Evolutionary conservation across 1,140 invertebrate genomes (phyloP), one percentile per base, ranked within the genome.

Genomic region (Listronotus bonariensis): DNA sequence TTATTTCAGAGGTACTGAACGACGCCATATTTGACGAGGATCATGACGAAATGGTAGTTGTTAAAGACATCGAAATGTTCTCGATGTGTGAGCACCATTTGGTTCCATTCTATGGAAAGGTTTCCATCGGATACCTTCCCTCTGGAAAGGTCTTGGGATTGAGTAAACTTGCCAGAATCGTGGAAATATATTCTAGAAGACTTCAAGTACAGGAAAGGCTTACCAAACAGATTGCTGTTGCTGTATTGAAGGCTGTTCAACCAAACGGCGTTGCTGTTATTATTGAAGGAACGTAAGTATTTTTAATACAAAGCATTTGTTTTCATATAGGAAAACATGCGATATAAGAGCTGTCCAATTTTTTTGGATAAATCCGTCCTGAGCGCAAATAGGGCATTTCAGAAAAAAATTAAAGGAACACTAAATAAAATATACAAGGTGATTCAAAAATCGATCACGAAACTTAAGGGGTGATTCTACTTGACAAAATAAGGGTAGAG

Each of bases 11-110:
- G 77, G 89, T 99, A 0, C 82, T 99, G 3, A 99, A 99, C 77
- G 95, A 96, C 68, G 97, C 97, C 0, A 90, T 99, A 48, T 99
- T 99, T 79, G 94, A 99, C 76, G 97, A 99, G 79, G 96, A 99
- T 79, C 96, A 98, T 75, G 97, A 99, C 78, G 97, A 99, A 79
- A 93, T 99, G 96, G 97, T 99, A 0, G 96, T 99, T 6, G 97
- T 99, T 0, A 98, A 98, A 77, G 96, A 99, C 78, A 99, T 99
- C 65, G 97, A 99, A 82, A 99, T 99, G 96, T 99, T 99, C 79
- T 99, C 96, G 38, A 92, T 99, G 87, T 99, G 97, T 77, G 97
- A 99, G 78, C 98, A 99, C 79, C 97, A 99, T 79, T 82, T 99
- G 72, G 97, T 99, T n/a, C 97, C 97, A 0, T 99, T 99, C 80